These are phyloP conservation scores for Muscicapa comitata DNA, from an alignment of 2,797 vertebrate genomes.

Conservation along the genomic window DNA sequence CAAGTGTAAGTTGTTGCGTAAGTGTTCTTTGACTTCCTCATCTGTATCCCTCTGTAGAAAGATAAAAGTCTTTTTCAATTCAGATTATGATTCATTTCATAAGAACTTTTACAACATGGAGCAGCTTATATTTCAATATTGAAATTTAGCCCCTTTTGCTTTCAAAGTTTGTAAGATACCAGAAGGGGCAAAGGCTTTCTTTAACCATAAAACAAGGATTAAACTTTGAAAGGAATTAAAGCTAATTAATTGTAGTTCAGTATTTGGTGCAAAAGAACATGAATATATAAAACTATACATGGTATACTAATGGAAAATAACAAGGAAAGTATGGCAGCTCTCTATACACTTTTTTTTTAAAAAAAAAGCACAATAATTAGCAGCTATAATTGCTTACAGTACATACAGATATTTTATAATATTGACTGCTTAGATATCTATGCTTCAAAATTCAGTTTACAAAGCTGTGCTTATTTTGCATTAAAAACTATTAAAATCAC, in stretches of 20 bases:
- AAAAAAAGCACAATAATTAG: background rate
- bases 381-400: background rate
- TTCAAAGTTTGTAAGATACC: background rate
- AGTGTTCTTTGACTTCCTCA: constrained; percentile 95
- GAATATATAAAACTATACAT: background rate
- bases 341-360: background rate
- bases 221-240: background rate
- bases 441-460: background rate
- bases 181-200: background rate
- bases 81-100: background rate
- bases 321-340: background rate
- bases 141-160: background rate
- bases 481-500: background rate
- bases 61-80: background rate
- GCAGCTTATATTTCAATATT: background rate
- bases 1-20: constrained; percentile 91
- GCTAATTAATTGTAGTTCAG: background rate
- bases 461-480: background rate
- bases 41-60: constrained; percentile 91
- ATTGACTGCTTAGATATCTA: background rate
- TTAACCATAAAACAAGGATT: background rate
- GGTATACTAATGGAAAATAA: background rate
- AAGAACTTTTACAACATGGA: background rate
- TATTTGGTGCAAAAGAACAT: background rate
- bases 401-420: background rate